These are phyloP conservation scores for Hirtodrosophila cameraria DNA, from an alignment of 2,888 invertebrate genomes.

Conservation along the genomic window DNA sequence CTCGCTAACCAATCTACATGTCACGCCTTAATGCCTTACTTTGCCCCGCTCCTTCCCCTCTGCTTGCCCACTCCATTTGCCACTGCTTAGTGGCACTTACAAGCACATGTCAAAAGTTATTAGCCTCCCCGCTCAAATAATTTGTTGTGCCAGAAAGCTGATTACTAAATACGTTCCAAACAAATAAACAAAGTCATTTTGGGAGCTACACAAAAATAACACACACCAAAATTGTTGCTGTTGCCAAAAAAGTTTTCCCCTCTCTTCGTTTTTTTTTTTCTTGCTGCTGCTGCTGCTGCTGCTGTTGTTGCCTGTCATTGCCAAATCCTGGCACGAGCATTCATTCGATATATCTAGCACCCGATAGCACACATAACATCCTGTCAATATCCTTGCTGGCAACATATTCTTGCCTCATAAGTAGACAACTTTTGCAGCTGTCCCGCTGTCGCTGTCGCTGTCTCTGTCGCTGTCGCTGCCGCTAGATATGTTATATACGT, in stretches of 20 bases:
- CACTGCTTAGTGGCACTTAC: slow-evolving; percentile 60
- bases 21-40: slow-evolving; percentile 22
- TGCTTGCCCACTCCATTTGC: background rate
- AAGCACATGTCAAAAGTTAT: slow-evolving; percentile 79
- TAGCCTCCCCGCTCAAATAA: slow-evolving; percentile 68
- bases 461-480: too few relatives aligned
- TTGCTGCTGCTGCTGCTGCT: slow-evolving; percentile 14
- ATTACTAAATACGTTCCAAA: slow-evolving; percentile 71
- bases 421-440: slow-evolving; percentile 70
- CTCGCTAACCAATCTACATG: slow-evolving; percentile 38
- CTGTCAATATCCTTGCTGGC: slow-evolving; percentile 61
- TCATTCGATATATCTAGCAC: slow-evolving; percentile 19
- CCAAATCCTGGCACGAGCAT: slow-evolving; percentile 67
- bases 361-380: slow-evolving; percentile 2
- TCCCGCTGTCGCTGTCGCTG: too few relatives aligned
- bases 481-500: slow-evolving; percentile 65
- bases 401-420: slow-evolving; percentile 76
- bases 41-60: background rate
- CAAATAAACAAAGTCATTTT: slow-evolving; percentile 77
- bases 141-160: slow-evolving; percentile 76
- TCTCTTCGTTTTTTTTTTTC: too few relatives aligned
- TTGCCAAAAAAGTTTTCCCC: too few relatives aligned
- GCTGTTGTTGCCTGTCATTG: slow-evolving; percentile 74
- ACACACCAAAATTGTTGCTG: slow-evolving; percentile 41
- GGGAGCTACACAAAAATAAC: slow-evolving; percentile 55